Percentiles rank a stretch among this genome's conserved stretches.
Evolutionary conservation across 2,797 vertebrate genomes (phyloP).

Genomic region (Molossus molossus): DNA sequence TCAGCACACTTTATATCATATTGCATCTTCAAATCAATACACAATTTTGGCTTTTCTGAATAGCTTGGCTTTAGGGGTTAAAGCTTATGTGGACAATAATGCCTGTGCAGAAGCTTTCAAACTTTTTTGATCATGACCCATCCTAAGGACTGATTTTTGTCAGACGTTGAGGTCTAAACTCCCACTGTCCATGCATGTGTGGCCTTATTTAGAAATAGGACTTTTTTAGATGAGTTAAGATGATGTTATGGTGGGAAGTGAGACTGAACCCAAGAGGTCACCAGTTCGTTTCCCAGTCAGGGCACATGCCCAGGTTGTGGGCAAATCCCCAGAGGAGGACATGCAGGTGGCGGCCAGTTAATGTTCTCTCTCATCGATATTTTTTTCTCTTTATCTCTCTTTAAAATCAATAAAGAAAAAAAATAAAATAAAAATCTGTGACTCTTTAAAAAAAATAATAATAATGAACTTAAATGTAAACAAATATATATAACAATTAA

Average conservation of each 20-base stretch:
- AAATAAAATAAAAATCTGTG: no score
- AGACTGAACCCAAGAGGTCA: background rate
- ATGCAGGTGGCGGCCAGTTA: no score
- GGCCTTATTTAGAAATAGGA: background rate
- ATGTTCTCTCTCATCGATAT: no score
- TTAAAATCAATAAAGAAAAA: no score
- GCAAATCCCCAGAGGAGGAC: no score
- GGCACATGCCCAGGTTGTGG: no score
- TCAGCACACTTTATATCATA: constrained; percentile 86
- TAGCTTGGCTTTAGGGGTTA: constrained; percentile 73
- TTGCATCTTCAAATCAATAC: constrained; percentile 90
- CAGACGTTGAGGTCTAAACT: background rate
- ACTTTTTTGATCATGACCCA: background rate
- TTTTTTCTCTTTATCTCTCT: no score
- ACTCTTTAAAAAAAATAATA: background rate
- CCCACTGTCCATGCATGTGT: background rate
- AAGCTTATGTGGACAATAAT: constrained; percentile 69
- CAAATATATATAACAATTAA: background rate
- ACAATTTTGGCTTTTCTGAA: constrained; percentile 83
- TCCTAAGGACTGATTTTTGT: background rate
- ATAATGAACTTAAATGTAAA: background rate
- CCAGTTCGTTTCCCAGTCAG: no score
- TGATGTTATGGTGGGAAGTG: background rate
- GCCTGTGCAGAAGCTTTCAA: constrained; percentile 19
- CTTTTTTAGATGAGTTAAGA: background rate